Evolutionary conservation across 2,113 vertebrate genomes (phyloP), one percentile per base, ranked within the genome.

Genomic region (Chamaetylas fuelleborni): DNA sequence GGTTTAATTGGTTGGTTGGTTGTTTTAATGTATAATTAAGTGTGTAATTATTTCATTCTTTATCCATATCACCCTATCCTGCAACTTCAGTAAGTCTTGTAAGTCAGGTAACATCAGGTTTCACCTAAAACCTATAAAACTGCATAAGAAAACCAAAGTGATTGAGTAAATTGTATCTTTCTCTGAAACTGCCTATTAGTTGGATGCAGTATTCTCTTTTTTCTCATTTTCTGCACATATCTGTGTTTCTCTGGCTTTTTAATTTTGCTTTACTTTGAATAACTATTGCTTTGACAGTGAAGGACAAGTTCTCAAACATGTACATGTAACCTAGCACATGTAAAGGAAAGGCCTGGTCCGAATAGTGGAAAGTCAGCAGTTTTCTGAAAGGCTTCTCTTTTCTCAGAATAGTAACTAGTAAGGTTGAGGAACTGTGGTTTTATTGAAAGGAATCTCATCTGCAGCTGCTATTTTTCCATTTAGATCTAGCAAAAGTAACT

Each of bases 321-420:
- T 51, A 25, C n/a, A 14, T 54, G 50, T 57, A 84, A 74, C 61
- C 48, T 58, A 74, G 57, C 56, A 42, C 1, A 1, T 73, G 82
- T 80, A 50, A 83, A 90, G 88, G 80, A 81, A 93, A 80, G 82
- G 34, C 38, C 79, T 42, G 66, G n/a, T 72, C 58, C 48, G 48
- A 74, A 60, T 43, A 92, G 83, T 77, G 92, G 69, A 84, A 95
- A 94, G 60, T 86, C 83, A 86, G 88, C 86, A 81, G 48, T 83
- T 94, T 84, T 78, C 83, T 92, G 83, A 84, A 81, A 79, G 56
- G 28, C 64, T 91, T 91, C 77, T 95, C 31, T 81, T 95, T 47
- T 74, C 82, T 89, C 81, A 28, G 83, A 91, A 61, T 79, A 91
- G 77, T 86, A 95, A 74, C 78, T 69, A 65, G 24, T 78, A 51